phyloP scores from a whole-genome alignment of 2,113 vertebrate genomes.

The Oxyruncus cristatus region DNA sequence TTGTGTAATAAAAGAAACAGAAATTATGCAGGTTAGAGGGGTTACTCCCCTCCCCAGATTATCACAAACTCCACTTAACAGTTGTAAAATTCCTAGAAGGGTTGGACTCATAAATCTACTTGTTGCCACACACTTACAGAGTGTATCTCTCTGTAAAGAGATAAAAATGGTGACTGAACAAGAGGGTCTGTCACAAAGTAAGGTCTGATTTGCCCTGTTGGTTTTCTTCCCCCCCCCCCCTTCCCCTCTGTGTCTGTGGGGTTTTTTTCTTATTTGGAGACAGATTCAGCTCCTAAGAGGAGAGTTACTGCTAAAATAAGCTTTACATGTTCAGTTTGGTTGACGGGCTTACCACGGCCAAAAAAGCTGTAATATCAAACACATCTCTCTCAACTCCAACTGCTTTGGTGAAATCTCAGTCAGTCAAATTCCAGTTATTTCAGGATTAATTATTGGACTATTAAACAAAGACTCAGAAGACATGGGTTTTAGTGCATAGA shows the following conservation, averaged over 20 bases:
- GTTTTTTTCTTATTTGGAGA: neutral
- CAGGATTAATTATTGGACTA: neutral
- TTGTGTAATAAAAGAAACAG: neutral
- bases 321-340: neutral
- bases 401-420: neutral
- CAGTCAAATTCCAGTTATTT: neutral
- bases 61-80: neutral
- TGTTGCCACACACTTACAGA: neutral
- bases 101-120: neutral
- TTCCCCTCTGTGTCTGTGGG: accelerated
- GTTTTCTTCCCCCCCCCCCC: no score
- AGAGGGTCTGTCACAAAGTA: neutral
- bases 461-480: neutral
- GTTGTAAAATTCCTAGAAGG: neutral
- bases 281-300: neutral
- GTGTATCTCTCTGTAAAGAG: neutral
- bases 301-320: neutral
- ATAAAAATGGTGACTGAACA: neutral
- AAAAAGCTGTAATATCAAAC: neutral
- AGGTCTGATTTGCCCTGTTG: neutral
- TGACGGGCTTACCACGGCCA: neutral
- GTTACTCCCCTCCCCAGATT: neutral
- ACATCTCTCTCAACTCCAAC: neutral
- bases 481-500: neutral
- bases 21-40: neutral